Percentiles rank a stretch among this genome's conserved stretches.
Evolutionary conservation across 2,888 invertebrate species (phyloP).

Genomic region (Eupithecia subfuscata): DNA sequence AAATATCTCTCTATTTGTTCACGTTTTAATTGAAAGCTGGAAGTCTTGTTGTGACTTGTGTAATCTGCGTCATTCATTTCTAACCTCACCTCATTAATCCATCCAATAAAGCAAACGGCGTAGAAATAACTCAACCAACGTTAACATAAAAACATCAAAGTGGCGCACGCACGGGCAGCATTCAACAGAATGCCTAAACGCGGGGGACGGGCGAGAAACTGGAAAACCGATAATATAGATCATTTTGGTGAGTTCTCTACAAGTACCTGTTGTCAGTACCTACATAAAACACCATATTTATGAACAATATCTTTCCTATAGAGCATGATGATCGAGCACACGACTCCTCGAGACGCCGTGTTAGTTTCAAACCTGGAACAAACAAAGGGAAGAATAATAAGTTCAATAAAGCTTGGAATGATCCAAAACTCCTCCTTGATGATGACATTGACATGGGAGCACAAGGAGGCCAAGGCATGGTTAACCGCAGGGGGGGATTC

Average conservation of each 20-base stretch:
- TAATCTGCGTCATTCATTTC: conserved; percentile 46
- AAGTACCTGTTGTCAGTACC: neutral
- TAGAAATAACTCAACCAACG: neutral
- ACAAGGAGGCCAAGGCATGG: conserved; percentile 60
- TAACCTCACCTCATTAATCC: conserved; percentile 35
- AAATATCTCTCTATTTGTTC: neutral
- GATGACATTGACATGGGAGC: conserved; percentile 87
- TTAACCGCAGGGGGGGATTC: conserved; percentile 57
- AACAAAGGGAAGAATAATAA: conserved; percentile 77
- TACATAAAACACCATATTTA: neutral
- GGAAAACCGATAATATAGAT: conserved; percentile 64
- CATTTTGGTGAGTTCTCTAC: conserved; percentile 69
- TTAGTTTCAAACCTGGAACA: conserved; percentile 82
- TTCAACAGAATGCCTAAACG: conserved; percentile 74
- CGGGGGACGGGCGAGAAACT: conserved; percentile 71
- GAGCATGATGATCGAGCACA: conserved; percentile 79
- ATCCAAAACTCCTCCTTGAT: conserved; percentile 81
- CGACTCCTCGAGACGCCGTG: conserved; percentile 72
- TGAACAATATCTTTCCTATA: conserved; percentile 48
- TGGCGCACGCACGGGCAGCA: conserved; percentile 4
- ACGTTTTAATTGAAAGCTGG: neutral
- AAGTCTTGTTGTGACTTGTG: neutral
- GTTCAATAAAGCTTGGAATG: conserved; percentile 69
- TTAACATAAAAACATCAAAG: neutral
- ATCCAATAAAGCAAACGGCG: neutral